Conservation (phyloP, 2,113 vertebrate genomes). For the Cavia porcellus region DNA sequence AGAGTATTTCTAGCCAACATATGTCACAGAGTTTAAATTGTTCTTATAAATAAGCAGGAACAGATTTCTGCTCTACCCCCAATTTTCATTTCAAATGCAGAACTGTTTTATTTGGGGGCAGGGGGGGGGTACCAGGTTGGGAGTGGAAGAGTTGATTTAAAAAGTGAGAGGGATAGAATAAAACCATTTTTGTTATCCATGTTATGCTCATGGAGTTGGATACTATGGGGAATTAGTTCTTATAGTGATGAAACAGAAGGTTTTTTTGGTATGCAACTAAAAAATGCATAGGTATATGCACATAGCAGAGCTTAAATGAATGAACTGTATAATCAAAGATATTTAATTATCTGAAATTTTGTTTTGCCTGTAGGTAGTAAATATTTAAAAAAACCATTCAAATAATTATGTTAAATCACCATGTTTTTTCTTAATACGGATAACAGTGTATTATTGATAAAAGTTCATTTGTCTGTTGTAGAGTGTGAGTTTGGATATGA, state of each 20-base stretch:
- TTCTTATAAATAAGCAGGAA: not conserved
- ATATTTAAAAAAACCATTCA: constrained; percentile 58
- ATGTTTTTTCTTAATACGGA: constrained; percentile 38
- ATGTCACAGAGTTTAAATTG: not conserved
- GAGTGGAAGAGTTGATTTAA: constrained; percentile 15
- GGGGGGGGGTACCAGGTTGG: no score
- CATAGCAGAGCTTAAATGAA: constrained; percentile 29
- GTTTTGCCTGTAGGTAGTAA: constrained; percentile 17
- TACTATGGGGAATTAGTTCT: not conserved
- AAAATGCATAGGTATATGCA: not conserved
- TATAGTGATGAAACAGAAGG: not conserved
- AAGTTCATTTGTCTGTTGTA: constrained; percentile 34
- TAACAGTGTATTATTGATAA: constrained; percentile 39
- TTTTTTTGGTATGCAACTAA: constrained; percentile 19
- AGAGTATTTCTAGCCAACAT: not conserved
- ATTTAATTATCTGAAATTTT: constrained; percentile 23
- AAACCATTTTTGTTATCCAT: constrained; percentile 20
- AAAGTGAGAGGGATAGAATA: not conserved
- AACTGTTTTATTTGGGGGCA: not conserved
- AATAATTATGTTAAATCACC: constrained; percentile 35
- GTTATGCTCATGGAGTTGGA: not conserved
- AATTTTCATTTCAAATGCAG: constrained; percentile 27
- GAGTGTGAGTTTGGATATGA: constrained; percentile 43
- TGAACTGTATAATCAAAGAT: not conserved
- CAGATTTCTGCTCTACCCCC: not conserved